These are phyloP conservation scores for Neodontobutis hainanensis DNA, from an alignment of 2,113 vertebrate species.

Conservation along the genomic window DNA sequence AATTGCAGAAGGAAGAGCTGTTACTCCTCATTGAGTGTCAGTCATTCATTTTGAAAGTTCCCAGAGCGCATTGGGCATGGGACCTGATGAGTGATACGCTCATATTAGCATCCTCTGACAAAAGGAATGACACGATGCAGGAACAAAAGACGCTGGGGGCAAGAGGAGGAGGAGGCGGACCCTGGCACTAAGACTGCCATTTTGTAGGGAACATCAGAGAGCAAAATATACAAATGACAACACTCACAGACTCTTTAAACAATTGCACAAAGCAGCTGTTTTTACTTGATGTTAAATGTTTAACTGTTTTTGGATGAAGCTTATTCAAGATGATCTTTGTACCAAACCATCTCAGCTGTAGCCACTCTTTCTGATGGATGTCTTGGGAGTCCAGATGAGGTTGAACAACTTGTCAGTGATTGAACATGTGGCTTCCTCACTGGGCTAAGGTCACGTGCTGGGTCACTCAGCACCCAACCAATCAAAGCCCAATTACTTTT, in stretches of 20 bases:
- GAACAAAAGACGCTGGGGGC: slow-evolving; percentile 58
- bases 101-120: slow-evolving; percentile 58
- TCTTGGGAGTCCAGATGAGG: slow-evolving; percentile 31
- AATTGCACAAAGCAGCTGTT: slow-evolving; percentile 28
- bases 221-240: slow-evolving; percentile 47
- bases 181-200: slow-evolving; percentile 65
- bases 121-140: slow-evolving; percentile 48
- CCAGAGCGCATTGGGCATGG: slow-evolving; percentile 53
- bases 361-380: slow-evolving; percentile 45
- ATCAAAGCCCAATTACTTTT: slow-evolving; percentile 41
- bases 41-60: slow-evolving; percentile 69
- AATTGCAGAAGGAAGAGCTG: slow-evolving; percentile 67
- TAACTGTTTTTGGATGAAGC: too few species aligned
- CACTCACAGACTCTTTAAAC: slow-evolving; percentile 46
- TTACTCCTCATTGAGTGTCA: slow-evolving; percentile 58
- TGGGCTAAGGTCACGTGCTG: slow-evolving; percentile 29
- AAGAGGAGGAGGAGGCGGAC: slow-evolving; percentile 55
- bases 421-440: slow-evolving; percentile 12
- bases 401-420: slow-evolving; percentile 22
- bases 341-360: slow-evolving; percentile 21
- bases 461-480: slow-evolving; percentile 17
- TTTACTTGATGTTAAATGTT: neutral
- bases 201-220: slow-evolving; percentile 52
- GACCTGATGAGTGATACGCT: slow-evolving; percentile 65
- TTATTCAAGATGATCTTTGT: slow-evolving; percentile 13